Percentiles rank a stretch among this genome's conserved stretches.
Evolutionary conservation across 53 echinoderm and acorn worm species (phyloP).

Genomic region (Apostichopus leukothele): DNA sequence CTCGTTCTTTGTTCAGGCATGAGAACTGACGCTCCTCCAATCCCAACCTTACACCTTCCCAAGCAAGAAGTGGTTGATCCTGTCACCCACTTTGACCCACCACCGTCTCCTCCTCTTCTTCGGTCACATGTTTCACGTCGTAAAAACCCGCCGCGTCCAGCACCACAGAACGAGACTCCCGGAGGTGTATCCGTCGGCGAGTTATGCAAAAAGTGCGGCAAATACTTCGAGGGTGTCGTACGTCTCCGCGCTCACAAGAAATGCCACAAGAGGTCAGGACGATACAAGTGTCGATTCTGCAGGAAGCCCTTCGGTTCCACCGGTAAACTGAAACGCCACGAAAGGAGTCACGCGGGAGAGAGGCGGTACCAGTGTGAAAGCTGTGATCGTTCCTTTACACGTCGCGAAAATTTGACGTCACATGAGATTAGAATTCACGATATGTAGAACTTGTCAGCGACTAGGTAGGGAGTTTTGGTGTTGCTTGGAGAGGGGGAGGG

Average conservation of each 20-base stretch:
- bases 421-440: conserved; percentile 8
- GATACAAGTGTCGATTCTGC: conserved; percentile 2
- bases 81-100: not conserved
- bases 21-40: not conserved
- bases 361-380: conserved; percentile 8
- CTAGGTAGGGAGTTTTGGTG: no score
- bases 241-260: conserved; percentile 9
- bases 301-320: not conserved
- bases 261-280: conserved; percentile 1
- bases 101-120: not conserved
- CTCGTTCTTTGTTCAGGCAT: not conserved
- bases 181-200: conserved; percentile 22
- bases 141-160: not conserved
- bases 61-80: not conserved
- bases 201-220: conserved; percentile 11
- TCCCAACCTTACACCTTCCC: not conserved
- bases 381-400: conserved; percentile 28
- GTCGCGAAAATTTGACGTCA: not conserved
- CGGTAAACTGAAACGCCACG: conserved; percentile 7
- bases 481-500: no score
- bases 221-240: not conserved
- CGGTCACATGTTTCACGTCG: not conserved
- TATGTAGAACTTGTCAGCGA: not conserved
- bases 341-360: conserved; percentile 28
- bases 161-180: not conserved